Percentiles rank a stretch among this genome's conserved stretches.
Evolutionary conservation across 30 jellyfish, hydroid and myxozoan species (phyloP).

Genomic region (Hydractinia symbiolongicarpus): DNA sequence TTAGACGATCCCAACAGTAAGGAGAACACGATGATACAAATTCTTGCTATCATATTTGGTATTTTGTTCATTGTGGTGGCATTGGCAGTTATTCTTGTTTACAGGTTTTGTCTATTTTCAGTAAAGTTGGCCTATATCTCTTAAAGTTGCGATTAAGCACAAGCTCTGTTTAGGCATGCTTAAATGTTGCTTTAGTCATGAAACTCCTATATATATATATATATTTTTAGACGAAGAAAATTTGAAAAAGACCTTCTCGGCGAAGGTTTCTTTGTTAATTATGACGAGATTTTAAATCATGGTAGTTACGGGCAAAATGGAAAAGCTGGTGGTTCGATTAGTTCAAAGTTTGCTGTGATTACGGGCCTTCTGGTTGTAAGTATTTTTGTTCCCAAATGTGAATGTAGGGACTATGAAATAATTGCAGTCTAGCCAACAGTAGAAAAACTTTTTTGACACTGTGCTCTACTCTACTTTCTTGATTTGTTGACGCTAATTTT

Average conservation of each 20-base stretch:
- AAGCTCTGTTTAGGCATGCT: no score
- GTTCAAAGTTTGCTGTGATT: conserved; percentile 30
- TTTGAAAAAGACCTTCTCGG: conserved; percentile 82
- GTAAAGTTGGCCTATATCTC: neutral
- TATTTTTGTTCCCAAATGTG: neutral
- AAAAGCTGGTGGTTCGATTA: conserved; percentile 24
- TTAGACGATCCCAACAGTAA: no score
- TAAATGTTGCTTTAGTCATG: no score
- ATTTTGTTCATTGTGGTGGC: conserved; percentile 28
- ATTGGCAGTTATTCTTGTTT: conserved; percentile 11
- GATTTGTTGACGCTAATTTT: no score
- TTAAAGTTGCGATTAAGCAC: no score
- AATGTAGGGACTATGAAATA: neutral
- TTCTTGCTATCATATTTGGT: conserved; percentile 41
- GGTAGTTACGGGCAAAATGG: conserved; percentile 34
- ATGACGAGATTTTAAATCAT: conserved; percentile 67
- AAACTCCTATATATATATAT: neutral
- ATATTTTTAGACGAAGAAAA: conserved; percentile 66
- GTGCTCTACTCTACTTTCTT: no score
- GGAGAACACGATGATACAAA: conserved; percentile 31
- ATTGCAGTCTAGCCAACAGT: no score
- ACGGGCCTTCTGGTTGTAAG: conserved; percentile 28
- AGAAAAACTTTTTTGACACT: no score
- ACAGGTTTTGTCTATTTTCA: conserved; percentile 12
- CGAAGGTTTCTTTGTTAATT: conserved; percentile 76